These are phyloP conservation scores for Volucella inflata DNA, from an alignment of 2,888 invertebrate genomes.

Conservation along the genomic window DNA sequence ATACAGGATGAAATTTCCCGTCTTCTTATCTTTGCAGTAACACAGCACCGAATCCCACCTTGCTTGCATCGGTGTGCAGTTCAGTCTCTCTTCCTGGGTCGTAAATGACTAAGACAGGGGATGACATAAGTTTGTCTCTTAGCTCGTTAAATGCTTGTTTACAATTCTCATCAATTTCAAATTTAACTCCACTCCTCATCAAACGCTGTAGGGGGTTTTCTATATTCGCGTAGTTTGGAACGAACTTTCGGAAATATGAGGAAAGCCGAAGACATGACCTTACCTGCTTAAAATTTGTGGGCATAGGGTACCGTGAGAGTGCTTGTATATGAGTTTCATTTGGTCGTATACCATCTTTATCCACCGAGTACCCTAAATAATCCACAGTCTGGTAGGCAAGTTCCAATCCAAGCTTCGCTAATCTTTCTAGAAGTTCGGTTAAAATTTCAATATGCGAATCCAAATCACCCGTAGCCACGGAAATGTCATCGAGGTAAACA, in stretches of 20 bases:
- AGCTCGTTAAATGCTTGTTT: conserved; percentile 12
- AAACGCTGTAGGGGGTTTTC: no score
- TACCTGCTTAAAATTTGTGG: conserved; percentile 35
- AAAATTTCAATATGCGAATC: conserved; percentile 70
- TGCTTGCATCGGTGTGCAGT: conserved; percentile 41
- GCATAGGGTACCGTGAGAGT: background rate
- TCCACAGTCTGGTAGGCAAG: conserved; percentile 20
- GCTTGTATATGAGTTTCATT: conserved; percentile 13
- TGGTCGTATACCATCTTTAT: conserved; percentile 16
- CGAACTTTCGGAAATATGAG: conserved; percentile 31
- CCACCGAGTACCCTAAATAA: conserved; percentile 14
- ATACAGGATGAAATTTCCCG: no score
- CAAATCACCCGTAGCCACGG: conserved; percentile 71
- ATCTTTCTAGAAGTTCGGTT: conserved; percentile 64
- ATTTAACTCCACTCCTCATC: conserved; percentile 18
- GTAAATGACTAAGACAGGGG: conserved; percentile 44
- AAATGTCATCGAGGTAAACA: conserved; percentile 77
- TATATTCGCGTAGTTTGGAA: no score
- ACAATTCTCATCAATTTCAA: conserved; percentile 27
- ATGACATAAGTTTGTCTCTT: conserved; percentile 18
- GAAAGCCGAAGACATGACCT: conserved; percentile 33
- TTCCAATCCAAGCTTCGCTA: conserved; percentile 64
- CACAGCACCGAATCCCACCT: no score
- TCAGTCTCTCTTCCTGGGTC: conserved; percentile 42
- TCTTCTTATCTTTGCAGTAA: no score